A percentile compares a stretch with the other conserved stretches of the same genome.
Evolutionary conservation across 2,888 invertebrate genomes (phyloP).

Genomic region (Amphipoea oculea): DNA sequence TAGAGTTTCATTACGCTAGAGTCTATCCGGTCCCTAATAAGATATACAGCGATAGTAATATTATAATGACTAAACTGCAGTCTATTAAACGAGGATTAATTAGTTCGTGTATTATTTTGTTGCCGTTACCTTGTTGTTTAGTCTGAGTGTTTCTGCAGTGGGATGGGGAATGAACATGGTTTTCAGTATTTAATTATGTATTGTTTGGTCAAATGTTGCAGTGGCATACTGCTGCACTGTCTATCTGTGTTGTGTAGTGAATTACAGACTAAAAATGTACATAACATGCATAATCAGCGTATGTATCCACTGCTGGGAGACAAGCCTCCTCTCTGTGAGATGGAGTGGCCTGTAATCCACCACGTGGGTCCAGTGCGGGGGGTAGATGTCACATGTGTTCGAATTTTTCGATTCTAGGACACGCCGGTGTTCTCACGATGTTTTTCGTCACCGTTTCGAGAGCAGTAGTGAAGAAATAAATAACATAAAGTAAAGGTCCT

Average conservation of each 20-base stretch:
- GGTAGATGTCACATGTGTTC: background rate
- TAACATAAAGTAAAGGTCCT: background rate
- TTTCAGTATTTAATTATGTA: background rate
- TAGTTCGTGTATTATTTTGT: slow-evolving; percentile 43
- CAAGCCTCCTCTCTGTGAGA: background rate
- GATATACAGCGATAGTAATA: slow-evolving; percentile 57
- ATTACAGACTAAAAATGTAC: background rate
- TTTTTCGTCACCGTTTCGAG: background rate
- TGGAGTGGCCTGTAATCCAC: background rate
- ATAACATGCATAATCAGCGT: background rate
- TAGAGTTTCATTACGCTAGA: slow-evolving; percentile 64
- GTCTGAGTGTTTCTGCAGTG: background rate
- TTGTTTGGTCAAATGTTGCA: background rate
- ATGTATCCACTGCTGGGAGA: background rate
- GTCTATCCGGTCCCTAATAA: slow-evolving; percentile 62
- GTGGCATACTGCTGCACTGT: background rate
- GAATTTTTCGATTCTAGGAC: background rate
- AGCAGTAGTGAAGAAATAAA: background rate
- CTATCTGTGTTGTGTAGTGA: background rate
- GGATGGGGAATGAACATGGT: background rate
- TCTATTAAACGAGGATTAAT: slow-evolving; percentile 41
- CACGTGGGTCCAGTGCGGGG: background rate
- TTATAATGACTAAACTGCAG: slow-evolving; percentile 55
- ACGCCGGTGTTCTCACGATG: background rate
- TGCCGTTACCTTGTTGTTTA: slow-evolving; percentile 22